Base-by-base conservation (phyloP, 2,797 vertebrate genomes). In the Clamator glandarius region DNA sequence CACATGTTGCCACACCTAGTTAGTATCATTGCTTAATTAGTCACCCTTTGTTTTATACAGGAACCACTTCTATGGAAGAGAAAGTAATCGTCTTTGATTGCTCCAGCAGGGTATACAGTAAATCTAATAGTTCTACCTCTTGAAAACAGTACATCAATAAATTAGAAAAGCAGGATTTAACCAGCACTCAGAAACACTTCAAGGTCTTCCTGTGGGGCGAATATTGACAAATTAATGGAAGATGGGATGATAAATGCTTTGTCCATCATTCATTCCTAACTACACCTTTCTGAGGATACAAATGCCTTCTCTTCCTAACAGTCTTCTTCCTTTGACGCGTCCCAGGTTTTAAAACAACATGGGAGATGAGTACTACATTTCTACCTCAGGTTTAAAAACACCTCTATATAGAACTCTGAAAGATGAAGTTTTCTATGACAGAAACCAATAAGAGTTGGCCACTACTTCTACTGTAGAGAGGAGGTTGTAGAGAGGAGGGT, bases 31-130 rank as follows among this genome's bases (percentile, higher is more conserved):
- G 36, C 54, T 62, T 87, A 84, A n/a, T 68, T 58, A 89, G 7
- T 9, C 63, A 51, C n/a, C 33, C 31, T 88, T 88, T 78, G 88
- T 91, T 86, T 95, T 85, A 69, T 58, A 67, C 42, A 90, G 83
- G 90, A 91, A 95, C 66, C 48, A 69, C 24, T 87, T 81, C 18
- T 25, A 57, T 31, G 62, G 15, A 62, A 80, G 79, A 64, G 17
- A 44, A 77, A 84, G 41, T 35, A 8, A 70, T 33, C 29, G 33
- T 59, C 51, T 84, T 33, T 35, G 6, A 79, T 90, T 74, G 36
- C 55, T 81, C 31, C 55, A 48, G 16, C 17, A 23, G 20, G 8
- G 5, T 52, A 58, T 12, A 39, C 3, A 33, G 23, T 33, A 81
- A 88, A 69, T 61, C 19, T 28, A 75, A 35, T n/a, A 39, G 2